Percentiles rank a stretch among this genome's conserved stretches.
Evolutionary conservation across 2,113 vertebrate species (phyloP).

Genomic region (Passer montanus): DNA sequence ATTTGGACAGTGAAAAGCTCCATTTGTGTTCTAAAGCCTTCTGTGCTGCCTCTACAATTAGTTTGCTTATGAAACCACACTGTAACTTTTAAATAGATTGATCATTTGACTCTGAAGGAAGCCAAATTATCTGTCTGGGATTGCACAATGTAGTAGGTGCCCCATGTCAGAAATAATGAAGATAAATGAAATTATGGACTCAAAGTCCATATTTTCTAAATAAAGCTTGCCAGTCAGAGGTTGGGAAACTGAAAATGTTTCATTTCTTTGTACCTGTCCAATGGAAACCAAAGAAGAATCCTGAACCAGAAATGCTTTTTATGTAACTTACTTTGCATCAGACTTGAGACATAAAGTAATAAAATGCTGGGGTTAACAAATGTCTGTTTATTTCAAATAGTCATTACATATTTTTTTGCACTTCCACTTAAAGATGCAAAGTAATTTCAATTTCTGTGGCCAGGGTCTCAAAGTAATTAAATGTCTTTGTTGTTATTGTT

Average conservation of each 20-base stretch:
- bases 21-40: not conserved
- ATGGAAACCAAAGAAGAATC: not conserved
- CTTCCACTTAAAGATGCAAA: not conserved
- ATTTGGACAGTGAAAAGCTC: not conserved
- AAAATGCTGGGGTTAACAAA: not conserved
- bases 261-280: not conserved
- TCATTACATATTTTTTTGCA: not conserved
- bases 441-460: conserved; percentile 74
- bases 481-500: conserved; percentile 78
- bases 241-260: not conserved
- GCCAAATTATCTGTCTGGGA: not conserved
- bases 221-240: not conserved
- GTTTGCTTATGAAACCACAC: not conserved
- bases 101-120: not conserved
- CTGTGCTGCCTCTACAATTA: not conserved
- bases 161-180: not conserved
- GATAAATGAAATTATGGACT: not conserved
- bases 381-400: not conserved
- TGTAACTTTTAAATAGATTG: not conserved
- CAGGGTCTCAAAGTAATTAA: conserved; percentile 79
- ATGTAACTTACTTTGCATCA: not conserved
- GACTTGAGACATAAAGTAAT: not conserved
- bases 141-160: not conserved
- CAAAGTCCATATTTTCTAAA: not conserved
- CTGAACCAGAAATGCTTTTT: not conserved